Base-by-base conservation (phyloP, 2,797 vertebrate species). In the Phoebastria nigripes region DNA sequence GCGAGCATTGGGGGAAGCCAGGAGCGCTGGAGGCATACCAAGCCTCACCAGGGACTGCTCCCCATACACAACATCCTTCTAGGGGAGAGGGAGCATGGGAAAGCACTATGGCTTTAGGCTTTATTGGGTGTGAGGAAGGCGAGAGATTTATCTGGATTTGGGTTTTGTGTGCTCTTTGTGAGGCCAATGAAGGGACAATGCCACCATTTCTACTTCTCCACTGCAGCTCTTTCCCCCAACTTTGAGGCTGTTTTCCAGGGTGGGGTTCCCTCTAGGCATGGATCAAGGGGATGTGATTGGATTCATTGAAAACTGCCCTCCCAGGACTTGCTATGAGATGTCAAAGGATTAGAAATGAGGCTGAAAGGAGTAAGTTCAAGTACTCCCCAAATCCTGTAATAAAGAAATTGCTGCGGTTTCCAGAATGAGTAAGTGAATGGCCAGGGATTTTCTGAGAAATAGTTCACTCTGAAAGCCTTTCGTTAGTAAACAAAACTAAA, bases 331-430 rank as follows among this genome's bases (percentile, higher is more conserved):
- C 20, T 83, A 15, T 61, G 72, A 63, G 44, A 26, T 77, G n/a
- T 82, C 66, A 89, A 74, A 89, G 63, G 52, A 85, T 92, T 90
- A 89, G 83, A 94, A 90, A 65, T 2, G 8, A 78, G 56, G 15
- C n/a, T 91, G 81, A 95, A 92, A 80, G 56, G 56, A 93, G 14
- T 77, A 78, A 82, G 14, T 78, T 88, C 49, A 87, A 91, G 72
- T 87, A 81, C 39, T 91, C 46, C 46, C 21, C 69, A 93, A 86
- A 88, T 81, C 46, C 58, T 78, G 26, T 73, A 59, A 78, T 87
- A 81, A 82, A 74, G 81, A 91, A 92, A 79, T 86, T 35, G 46
- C 61, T 92, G 28, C 3, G 0, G 22, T 89, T 93, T 91, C 72
- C 66, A 86, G 79, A 86, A 69, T 74, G 59, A 79, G 39, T 63